A percentile compares a stretch with the other conserved stretches of the same genome.
Conservation (phyloP, 2,113 vertebrate genomes). For the Cyprinodon brontotheroides region DNA sequence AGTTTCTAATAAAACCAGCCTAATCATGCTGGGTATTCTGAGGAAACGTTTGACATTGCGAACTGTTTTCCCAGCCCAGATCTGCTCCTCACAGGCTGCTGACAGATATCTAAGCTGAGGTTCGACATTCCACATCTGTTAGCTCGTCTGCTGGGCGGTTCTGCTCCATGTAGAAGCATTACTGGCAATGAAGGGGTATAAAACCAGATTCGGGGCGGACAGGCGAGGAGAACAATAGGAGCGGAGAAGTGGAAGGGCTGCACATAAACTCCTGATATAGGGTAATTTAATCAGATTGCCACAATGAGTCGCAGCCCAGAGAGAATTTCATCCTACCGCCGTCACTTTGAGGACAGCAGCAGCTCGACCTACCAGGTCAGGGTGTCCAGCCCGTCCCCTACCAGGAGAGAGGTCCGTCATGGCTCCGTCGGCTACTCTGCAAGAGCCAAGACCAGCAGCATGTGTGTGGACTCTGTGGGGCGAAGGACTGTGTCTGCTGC, state of each 20-base stretch:
- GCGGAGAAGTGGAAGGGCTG: slow-evolving; percentile 10
- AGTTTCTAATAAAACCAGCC: neutral
- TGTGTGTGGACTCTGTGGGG: slow-evolving; percentile 59
- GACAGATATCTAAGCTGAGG: slow-evolving; percentile 73
- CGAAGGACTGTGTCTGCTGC: slow-evolving; percentile 71
- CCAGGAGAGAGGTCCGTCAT: slow-evolving; percentile 57
- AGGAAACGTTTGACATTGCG: slow-evolving; percentile 13
- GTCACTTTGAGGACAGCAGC: slow-evolving; percentile 78
- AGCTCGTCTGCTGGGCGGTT: slow-evolving; percentile 56
- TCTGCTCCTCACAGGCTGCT: slow-evolving; percentile 64
- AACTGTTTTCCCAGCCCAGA: slow-evolving; percentile 23
- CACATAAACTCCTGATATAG: slow-evolving; percentile 22
- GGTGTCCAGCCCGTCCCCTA: slow-evolving; percentile 79
- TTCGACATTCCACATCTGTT: slow-evolving; percentile 76
- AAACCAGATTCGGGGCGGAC: slow-evolving; percentile 32
- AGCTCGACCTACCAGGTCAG: slow-evolving; percentile 72
- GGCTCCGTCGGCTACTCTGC: slow-evolving; percentile 65
- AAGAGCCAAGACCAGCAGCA: slow-evolving; percentile 40
- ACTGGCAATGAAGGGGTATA: slow-evolving; percentile 43
- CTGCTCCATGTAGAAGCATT: slow-evolving; percentile 30
- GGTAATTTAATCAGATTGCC: slow-evolving; percentile 18
- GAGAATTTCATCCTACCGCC: slow-evolving; percentile 80
- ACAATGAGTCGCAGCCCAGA: slow-evolving; percentile 79
- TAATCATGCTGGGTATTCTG: slow-evolving; percentile 1
- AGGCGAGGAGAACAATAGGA: slow-evolving; percentile 16